These are phyloP conservation scores for Metallyticus violacea DNA, from an alignment of 2,888 invertebrate species.

Conservation along the genomic window DNA sequence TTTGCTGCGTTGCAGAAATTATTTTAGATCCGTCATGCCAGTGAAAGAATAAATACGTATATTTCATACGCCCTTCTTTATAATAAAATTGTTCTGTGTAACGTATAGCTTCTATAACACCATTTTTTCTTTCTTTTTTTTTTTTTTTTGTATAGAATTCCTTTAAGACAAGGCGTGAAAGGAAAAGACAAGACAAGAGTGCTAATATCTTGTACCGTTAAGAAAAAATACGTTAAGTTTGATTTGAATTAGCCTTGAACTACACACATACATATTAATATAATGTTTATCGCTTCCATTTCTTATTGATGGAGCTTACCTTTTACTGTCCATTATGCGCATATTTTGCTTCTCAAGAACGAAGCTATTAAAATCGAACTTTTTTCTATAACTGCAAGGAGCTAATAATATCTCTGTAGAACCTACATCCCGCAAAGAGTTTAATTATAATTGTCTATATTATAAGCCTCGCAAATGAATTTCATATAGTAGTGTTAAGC, in stretches of 20 bases:
- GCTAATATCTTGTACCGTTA: background rate
- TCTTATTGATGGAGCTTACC: background rate
- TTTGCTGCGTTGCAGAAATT: background rate
- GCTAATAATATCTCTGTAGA: too few relatives aligned
- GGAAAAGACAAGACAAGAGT: background rate
- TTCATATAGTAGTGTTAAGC: background rate
- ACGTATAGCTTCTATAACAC: too few relatives aligned
- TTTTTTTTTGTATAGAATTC: background rate
- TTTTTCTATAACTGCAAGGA: background rate
- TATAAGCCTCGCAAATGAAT: background rate
- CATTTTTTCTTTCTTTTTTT: too few relatives aligned
- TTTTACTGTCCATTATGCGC: background rate
- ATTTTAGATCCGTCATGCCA: background rate
- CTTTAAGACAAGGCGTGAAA: background rate
- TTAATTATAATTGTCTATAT: background rate
- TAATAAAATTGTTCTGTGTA: too few relatives aligned
- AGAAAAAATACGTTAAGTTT: background rate
- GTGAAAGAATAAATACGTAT: too few relatives aligned
- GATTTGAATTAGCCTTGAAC: background rate
- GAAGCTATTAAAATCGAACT: background rate
- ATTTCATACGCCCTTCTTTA: background rate
- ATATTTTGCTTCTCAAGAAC: background rate
- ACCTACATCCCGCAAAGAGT: background rate
- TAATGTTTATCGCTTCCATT: background rate
- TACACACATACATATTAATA: background rate